Percentiles rank a stretch among this genome's conserved stretches.
Conservation (phyloP, 1,140 invertebrate species). For the Archegozetes longisetosus region DNA sequence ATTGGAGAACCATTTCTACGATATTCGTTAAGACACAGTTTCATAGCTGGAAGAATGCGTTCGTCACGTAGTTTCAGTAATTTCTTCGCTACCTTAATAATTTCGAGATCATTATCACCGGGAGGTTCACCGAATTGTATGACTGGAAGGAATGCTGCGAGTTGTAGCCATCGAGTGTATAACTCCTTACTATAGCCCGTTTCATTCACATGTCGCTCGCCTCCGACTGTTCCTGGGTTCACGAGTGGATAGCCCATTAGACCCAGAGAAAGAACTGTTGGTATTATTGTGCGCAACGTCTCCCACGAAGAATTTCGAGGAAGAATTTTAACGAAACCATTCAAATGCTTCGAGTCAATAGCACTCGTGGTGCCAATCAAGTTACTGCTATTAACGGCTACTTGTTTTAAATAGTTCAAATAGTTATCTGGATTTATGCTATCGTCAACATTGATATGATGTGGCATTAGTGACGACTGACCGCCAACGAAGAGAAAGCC, state of each 20-base stretch:
- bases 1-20: constrained; percentile 61
- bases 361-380: constrained; percentile 11
- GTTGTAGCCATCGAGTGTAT: constrained; percentile 83
- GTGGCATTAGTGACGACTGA: constrained; percentile 66
- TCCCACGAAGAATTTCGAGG: constrained; percentile 75
- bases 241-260: constrained; percentile 76
- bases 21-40: constrained; percentile 40
- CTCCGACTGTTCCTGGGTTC: constrained; percentile 80
- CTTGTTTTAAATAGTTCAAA: constrained; percentile 39
- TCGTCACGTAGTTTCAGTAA: constrained; percentile 42
- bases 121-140: constrained; percentile 79
- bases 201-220: constrained; percentile 30
- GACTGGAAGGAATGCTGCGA: constrained; percentile 77
- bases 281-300: constrained; percentile 55
- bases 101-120: constrained; percentile 58
- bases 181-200: constrained; percentile 49
- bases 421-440: constrained; percentile 61
- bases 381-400: constrained; percentile 23
- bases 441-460: constrained; percentile 53
- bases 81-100: constrained; percentile 53
- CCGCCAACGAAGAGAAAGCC: constrained; percentile 46
- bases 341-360: not conserved
- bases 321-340: constrained; percentile 64
- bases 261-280: constrained; percentile 67
- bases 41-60: constrained; percentile 23